Evolutionary conservation across 1,140 invertebrate species (phyloP), one percentile per base, ranked within the genome.

Genomic region (Venturia canescens): DNA sequence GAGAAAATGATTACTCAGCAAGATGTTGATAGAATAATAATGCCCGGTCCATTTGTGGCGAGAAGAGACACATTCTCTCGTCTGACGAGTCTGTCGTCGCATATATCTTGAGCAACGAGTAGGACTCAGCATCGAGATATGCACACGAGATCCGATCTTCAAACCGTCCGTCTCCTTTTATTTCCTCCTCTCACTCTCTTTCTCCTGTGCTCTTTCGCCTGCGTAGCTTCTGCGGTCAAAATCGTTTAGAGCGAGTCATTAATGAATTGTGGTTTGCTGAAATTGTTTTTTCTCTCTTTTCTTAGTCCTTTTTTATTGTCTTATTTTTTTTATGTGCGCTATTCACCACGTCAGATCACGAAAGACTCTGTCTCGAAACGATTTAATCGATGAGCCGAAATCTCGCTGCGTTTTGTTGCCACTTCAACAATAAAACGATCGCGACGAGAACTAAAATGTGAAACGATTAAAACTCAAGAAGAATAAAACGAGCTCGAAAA

Each of bases 1-100:
- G 23, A 21, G 23, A 60, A 60, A 60, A 60, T 60, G 16, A 60
- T 60, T 60, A 60, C 57, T 60, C 57, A 60, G 57, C 57, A 60
- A n/a, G 57, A 60, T 60, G 57, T 60, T 60, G 57, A 60, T 60
- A 60, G 57, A 60, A 60, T 60, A 60, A 60, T 60, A 60, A 60
- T 60, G 57, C 21, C n/a, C 57, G 18, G 57, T n/a, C 57, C 57
- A 60, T 60, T 60, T 60, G 57, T 60, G 57, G 57, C 57, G 57
- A 60, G 57, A 60, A 60, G 21, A 60, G 57, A 60, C 57, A 60
- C 57, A 60, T 60, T 60, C 57, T 60, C 57, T 60, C 57, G 48
- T 60, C 57, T 60, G 13, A n/a, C 18, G 6, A 7, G 57, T 60
- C 57, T 21, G 57, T 60, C 57, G 57, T 60, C 57, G 57, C n/a